Percentiles rank a stretch among this genome's conserved stretches.
Conservation (phyloP, 2,113 vertebrate genomes). For the Phyllopteryx taeniolatus region DNA sequence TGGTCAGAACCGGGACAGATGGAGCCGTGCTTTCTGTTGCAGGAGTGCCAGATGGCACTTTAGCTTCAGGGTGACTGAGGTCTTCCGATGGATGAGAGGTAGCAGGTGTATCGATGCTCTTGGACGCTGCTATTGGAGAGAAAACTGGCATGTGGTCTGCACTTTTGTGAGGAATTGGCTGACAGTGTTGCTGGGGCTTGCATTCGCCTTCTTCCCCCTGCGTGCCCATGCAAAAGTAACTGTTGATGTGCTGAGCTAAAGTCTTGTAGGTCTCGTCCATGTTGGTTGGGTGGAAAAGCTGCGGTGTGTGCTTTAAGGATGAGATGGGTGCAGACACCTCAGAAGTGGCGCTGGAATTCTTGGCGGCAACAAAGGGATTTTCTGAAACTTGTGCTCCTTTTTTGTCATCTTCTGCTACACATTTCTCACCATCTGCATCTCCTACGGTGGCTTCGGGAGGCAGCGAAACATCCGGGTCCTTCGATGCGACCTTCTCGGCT, state of each 20-base stretch:
- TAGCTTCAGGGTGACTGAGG: neutral
- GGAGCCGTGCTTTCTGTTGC: constrained; percentile 8
- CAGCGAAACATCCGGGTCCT: neutral
- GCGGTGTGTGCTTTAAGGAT: constrained; percentile 55
- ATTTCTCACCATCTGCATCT: constrained; percentile 7
- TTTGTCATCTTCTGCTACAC: constrained; percentile 3
- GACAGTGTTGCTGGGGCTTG: constrained; percentile 31
- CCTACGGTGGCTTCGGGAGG: constrained; percentile 20
- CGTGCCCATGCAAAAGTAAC: constrained; percentile 76
- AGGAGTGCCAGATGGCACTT: constrained; percentile 10
- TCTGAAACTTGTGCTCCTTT: constrained; percentile 17
- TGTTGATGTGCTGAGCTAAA: constrained; percentile 85
- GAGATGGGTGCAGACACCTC: constrained; percentile 2
- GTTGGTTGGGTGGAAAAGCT: constrained; percentile 81
- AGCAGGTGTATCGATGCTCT: constrained; percentile 24
- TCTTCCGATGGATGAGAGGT: constrained; percentile 23
- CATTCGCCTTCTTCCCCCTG: constrained; percentile 60
- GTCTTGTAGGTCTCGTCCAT: constrained; percentile 88
- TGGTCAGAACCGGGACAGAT: constrained; percentile 27
- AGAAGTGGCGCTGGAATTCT: constrained; percentile 6
- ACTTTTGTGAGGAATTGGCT: constrained; percentile 2
- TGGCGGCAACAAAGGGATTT: constrained; percentile 45
- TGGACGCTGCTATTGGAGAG: constrained; percentile 46
- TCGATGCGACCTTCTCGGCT: constrained; percentile 23
- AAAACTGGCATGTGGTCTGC: constrained; percentile 36